Evolutionary conservation across 2,888 invertebrate genomes (phyloP).

Genomic region (Nomada goodeniana): DNA sequence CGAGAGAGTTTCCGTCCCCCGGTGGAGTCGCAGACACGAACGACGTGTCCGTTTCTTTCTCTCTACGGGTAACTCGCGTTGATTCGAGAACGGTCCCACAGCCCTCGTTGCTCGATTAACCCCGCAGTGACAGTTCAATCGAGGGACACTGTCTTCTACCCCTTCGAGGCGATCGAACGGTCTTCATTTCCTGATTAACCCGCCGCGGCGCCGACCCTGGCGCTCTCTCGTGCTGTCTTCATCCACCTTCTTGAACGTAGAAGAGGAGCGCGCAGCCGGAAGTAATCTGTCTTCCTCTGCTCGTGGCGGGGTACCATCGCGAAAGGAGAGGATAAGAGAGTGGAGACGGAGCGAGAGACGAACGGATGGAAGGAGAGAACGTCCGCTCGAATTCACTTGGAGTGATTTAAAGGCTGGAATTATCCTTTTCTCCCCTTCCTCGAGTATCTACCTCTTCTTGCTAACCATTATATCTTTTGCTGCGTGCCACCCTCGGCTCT

Average conservation of each 20-base stretch:
- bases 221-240: background rate
- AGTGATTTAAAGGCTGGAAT: constrained; percentile 72
- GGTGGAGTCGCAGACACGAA: background rate
- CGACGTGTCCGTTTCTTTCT: constrained; percentile 13
- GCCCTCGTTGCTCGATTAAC: constrained; percentile 62
- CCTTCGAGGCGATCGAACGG: constrained; percentile 67
- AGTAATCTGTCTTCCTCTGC: constrained; percentile 73
- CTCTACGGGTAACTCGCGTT: background rate
- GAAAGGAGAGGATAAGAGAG: constrained; percentile 39
- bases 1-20: background rate
- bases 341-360: background rate
- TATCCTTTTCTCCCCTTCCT: constrained; percentile 58
- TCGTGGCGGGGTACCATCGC: constrained; percentile 57
- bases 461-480: constrained; percentile 43
- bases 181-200: constrained; percentile 74
- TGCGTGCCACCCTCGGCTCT: constrained; percentile 35
- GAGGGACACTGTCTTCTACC: constrained; percentile 57
- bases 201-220: constrained; percentile 16
- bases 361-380: constrained; percentile 36
- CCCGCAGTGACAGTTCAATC: constrained; percentile 53
- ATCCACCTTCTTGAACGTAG: background rate
- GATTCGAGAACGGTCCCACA: constrained; percentile 36
- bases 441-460: constrained; percentile 36
- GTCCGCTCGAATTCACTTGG: constrained; percentile 70
- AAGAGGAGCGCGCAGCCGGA: constrained; percentile 63